These are phyloP conservation scores for Luperina testacea DNA, from an alignment of 2,888 invertebrate genomes.

Conservation along the genomic window DNA sequence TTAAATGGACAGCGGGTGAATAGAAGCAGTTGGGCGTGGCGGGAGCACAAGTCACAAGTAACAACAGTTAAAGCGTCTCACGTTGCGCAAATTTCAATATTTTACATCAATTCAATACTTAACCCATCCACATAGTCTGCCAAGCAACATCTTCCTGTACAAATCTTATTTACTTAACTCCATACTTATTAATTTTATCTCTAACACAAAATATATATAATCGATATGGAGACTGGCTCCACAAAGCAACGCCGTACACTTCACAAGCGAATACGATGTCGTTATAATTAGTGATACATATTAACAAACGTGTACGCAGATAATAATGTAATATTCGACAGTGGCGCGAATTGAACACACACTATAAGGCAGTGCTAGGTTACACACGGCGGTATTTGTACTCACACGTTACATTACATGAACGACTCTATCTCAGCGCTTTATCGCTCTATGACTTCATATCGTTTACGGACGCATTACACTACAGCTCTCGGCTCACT, in stretches of 20 bases:
- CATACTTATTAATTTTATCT: conserved; percentile 14
- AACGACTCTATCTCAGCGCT: conserved; percentile 24
- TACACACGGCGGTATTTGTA: conserved; percentile 54
- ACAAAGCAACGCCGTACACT: conserved; percentile 37
- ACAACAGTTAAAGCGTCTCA: conserved; percentile 13
- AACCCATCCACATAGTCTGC: conserved; percentile 6
- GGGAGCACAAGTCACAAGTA: too few species aligned
- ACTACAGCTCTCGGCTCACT: conserved; percentile 25
- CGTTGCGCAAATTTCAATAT: conserved; percentile 4
- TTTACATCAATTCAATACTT: background rate
- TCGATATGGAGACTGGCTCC: conserved; percentile 33
- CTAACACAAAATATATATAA: conserved; percentile 38
- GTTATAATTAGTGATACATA: conserved; percentile 29
- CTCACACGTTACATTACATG: conserved; percentile 56
- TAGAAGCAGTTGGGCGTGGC: background rate
- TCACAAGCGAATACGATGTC: conserved; percentile 50
- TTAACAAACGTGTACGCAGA: conserved; percentile 40
- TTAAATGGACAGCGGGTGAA: background rate
- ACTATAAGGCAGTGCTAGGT: conserved; percentile 76
- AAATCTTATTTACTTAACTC: conserved; percentile 9
- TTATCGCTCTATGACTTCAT: conserved; percentile 43
- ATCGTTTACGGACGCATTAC: conserved; percentile 44
- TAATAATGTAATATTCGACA: conserved; percentile 65
- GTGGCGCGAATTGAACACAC: conserved; percentile 78
- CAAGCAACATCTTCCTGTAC: conserved; percentile 2